Evolutionary conservation across 2,888 invertebrate species (phyloP).

Genomic region (Erebia ligea): DNA sequence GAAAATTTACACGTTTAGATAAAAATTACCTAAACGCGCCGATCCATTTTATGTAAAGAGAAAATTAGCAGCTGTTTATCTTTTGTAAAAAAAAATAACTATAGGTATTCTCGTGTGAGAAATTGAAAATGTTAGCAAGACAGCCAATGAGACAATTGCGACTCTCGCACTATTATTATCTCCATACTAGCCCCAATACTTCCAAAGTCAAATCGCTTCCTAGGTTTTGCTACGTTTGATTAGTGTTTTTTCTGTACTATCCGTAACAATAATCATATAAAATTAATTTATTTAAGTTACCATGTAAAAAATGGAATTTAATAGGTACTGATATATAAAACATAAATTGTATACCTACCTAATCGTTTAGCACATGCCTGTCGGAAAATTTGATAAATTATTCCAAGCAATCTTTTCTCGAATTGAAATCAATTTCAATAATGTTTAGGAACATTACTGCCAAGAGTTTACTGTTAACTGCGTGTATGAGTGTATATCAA

Average conservation of each 20-base stretch:
- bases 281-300: too few relatives aligned
- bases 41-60: neutral
- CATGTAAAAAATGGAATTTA: too few relatives aligned
- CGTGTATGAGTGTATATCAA: neutral
- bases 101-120: neutral
- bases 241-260: too few relatives aligned
- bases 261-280: too few relatives aligned
- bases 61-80: neutral
- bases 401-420: slow-evolving; percentile 3
- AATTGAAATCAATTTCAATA: slow-evolving; percentile 13
- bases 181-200: too few relatives aligned
- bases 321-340: too few relatives aligned
- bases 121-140: too few relatives aligned
- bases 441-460: neutral
- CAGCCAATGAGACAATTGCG: too few relatives aligned
- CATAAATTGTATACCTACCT: neutral
- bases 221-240: too few relatives aligned
- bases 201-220: neutral
- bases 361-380: slow-evolving; percentile 22
- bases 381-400: slow-evolving; percentile 14
- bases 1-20: slow-evolving; percentile 16
- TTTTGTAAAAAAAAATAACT: neutral
- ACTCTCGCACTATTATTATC: too few relatives aligned
- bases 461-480: neutral
- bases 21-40: neutral